phyloP scores from a whole-genome alignment of 2,888 invertebrate species.

The Dexiosoma caninum region DNA sequence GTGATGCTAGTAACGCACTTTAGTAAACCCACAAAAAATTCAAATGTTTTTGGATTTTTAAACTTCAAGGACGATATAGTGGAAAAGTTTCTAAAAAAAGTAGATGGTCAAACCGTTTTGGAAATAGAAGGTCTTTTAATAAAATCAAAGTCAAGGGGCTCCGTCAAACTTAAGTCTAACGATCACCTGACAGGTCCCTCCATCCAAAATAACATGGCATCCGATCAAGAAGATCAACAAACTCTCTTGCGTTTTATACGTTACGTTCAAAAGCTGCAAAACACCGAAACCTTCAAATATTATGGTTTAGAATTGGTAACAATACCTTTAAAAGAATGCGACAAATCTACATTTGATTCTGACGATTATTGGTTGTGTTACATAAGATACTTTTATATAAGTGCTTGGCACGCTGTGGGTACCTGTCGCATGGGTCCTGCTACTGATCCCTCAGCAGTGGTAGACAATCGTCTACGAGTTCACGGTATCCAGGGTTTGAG shows the following conservation, averaged over 20 bases:
- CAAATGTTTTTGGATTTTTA: conserved; percentile 66
- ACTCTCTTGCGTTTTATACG: conserved; percentile 74
- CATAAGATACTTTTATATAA: conserved; percentile 79
- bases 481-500: conserved; percentile 83
- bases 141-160: conserved; percentile 77
- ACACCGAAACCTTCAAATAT: conserved; percentile 77
- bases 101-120: conserved; percentile 65
- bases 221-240: conserved; percentile 77
- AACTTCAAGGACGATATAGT: conserved; percentile 65
- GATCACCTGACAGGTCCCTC: conserved; percentile 79
- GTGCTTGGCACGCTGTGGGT: conserved; percentile 84
- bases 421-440: conserved; percentile 84
- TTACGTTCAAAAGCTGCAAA: conserved; percentile 72
- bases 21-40: conserved; percentile 64
- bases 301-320: conserved; percentile 72
- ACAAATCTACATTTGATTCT: conserved; percentile 67
- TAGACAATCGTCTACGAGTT: conserved; percentile 79
- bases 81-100: conserved; percentile 55
- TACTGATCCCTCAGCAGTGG: conserved; percentile 78
- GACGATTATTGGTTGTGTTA: conserved; percentile 81
- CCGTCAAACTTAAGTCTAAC: conserved; percentile 78
- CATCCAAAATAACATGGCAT: conserved; percentile 81
- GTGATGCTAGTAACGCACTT: conserved; percentile 81
- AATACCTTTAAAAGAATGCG: conserved; percentile 69
- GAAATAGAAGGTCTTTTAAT: conserved; percentile 71